A percentile compares a stretch with the other conserved stretches of the same genome.
phyloP scores from a whole-genome alignment of 2,113 vertebrate species.

The Heliornis fulica region DNA sequence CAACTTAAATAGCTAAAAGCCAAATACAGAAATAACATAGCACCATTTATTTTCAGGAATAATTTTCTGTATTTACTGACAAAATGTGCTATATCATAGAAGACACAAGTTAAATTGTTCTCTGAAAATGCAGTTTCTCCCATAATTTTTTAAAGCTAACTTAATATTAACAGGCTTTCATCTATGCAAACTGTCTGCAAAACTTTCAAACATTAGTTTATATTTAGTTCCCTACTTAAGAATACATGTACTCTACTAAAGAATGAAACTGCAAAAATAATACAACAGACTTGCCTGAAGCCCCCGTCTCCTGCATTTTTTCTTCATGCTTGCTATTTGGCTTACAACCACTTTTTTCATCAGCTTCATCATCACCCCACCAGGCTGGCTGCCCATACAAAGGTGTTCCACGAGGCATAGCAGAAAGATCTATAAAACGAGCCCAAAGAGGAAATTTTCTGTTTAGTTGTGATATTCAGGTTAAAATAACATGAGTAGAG shows the following conservation, averaged over 20 bases:
- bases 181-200: background rate
- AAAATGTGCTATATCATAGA: background rate
- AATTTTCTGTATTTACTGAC: background rate
- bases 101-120: background rate
- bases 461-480: background rate
- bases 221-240: background rate
- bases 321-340: conserved; percentile 81
- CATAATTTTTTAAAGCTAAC: background rate
- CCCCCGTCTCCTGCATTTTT: conserved; percentile 79
- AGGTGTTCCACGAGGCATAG: conserved; percentile 91
- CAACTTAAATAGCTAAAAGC: background rate
- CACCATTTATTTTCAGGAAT: background rate
- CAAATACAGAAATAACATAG: background rate
- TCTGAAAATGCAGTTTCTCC: background rate
- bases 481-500: background rate
- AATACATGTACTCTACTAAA: background rate
- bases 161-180: background rate
- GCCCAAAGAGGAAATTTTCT: background rate
- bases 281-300: conserved; percentile 75
- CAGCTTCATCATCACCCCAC: conserved; percentile 96
- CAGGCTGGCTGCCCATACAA: conserved; percentile 96
- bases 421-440: conserved; percentile 77
- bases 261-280: background rate
- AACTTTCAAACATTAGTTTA: background rate
- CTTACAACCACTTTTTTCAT: conserved; percentile 88